phyloP scores from a whole-genome alignment of 1,140 invertebrate genomes.

The Musca vetustissima region DNA sequence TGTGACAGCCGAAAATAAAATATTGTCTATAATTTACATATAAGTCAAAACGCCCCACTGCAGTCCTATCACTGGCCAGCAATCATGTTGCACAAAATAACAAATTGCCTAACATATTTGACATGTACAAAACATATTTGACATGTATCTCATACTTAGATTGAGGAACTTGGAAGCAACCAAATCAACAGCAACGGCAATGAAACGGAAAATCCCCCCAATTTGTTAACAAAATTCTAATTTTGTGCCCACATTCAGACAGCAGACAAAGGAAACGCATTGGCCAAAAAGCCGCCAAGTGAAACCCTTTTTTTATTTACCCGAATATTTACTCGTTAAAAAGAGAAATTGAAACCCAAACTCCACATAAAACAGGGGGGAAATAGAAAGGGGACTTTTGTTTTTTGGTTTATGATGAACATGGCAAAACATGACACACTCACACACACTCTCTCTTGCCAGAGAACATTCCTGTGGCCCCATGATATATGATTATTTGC shows the following conservation, averaged over 20 bases:
- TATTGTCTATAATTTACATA: slow-evolving; percentile 17
- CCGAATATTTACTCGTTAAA: not conserved
- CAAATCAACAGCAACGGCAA: not conserved
- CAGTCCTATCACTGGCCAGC: not conserved
- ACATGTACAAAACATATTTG: not conserved
- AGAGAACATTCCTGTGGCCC: no score
- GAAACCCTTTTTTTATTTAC: slow-evolving; percentile 5
- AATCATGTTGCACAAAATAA: slow-evolving; percentile 2
- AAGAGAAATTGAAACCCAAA: no score
- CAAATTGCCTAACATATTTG: not conserved
- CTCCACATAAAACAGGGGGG: no score
- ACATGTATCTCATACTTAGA: slow-evolving; percentile 16
- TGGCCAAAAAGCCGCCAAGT: no score
- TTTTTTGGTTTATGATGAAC: no score
- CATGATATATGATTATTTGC: slow-evolving; percentile 22
- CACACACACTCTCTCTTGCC: no score
- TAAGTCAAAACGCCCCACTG: slow-evolving; percentile 8
- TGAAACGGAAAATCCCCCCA: not conserved
- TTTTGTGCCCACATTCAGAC: not conserved
- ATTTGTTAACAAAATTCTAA: slow-evolving; percentile 15
- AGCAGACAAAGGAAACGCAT: not conserved
- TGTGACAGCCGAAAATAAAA: not conserved
- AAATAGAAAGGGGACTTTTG: no score
- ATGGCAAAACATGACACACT: no score
- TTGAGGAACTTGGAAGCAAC: not conserved